Conservation (phyloP, 2,888 invertebrate genomes). For the Julus scanicus region DNA sequence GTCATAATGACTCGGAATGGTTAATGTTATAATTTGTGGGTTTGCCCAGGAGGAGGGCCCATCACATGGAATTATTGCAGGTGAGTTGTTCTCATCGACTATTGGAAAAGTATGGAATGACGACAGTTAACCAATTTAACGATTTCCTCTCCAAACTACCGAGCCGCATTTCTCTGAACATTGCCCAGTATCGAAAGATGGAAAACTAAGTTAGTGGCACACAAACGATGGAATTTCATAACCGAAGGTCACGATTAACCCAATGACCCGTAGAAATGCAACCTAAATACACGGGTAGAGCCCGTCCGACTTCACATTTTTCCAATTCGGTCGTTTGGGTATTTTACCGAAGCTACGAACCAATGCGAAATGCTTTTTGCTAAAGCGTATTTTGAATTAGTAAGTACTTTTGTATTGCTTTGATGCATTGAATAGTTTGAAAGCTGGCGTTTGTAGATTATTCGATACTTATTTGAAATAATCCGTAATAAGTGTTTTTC, state of each 20-base stretch:
- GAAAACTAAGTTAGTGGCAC: background rate
- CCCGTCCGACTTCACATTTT: background rate
- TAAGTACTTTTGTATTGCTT: background rate
- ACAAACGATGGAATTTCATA: background rate
- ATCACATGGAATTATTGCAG: background rate
- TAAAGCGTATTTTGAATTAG: constrained; percentile 8
- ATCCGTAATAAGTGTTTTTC: no score
- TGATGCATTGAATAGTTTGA: background rate
- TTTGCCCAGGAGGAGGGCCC: background rate
- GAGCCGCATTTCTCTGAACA: background rate
- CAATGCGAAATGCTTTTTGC: background rate
- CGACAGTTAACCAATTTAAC: background rate
- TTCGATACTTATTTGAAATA: no score
- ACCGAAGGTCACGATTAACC: background rate
- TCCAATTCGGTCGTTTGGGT: background rate
- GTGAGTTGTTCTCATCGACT: constrained; percentile 18
- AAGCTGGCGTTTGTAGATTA: no score
- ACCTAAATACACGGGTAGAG: background rate
- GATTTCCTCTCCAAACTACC: background rate
- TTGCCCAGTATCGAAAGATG: background rate
- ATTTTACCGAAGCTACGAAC: background rate
- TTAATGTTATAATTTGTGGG: background rate
- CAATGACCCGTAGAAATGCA: background rate
- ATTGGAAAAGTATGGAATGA: background rate
- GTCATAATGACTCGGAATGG: background rate